Percentiles rank a stretch among this genome's conserved stretches.
phyloP scores from a whole-genome alignment of 37 sponge, comb jelly and placozoan genomes.

The Bolinopsis microptera region DNA sequence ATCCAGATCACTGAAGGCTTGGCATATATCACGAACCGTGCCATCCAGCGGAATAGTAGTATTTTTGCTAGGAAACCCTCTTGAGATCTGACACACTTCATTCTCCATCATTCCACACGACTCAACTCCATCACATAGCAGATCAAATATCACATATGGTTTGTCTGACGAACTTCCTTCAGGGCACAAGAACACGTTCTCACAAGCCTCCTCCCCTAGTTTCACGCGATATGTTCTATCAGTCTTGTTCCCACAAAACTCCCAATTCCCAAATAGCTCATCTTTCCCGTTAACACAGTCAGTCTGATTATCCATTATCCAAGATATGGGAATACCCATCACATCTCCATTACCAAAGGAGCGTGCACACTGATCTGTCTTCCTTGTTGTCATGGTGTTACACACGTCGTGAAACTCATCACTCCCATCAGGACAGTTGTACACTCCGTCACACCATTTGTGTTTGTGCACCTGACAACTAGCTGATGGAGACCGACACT shows the following conservation, averaged over 20 bases:
- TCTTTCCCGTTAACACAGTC: constrained; percentile 1
- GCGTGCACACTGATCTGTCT: background rate
- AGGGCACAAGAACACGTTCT: background rate
- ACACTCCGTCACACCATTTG: background rate
- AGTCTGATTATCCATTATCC: constrained; percentile 14
- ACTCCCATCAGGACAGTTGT: background rate
- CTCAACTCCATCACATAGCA: background rate
- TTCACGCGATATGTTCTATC: background rate
- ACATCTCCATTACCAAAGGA: background rate
- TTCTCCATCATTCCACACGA: background rate
- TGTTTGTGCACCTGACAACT: background rate
- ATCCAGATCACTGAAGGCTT: background rate
- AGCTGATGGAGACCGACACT: background rate
- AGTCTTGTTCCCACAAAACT: background rate
- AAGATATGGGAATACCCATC: background rate
- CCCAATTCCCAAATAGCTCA: background rate
- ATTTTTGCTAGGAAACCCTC: background rate
- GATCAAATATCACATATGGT: background rate
- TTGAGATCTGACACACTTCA: background rate
- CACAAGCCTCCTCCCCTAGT: background rate
- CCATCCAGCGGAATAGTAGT: background rate
- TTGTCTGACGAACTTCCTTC: background rate
- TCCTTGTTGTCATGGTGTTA: background rate
- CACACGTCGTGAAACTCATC: background rate
- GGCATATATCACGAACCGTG: background rate